Base-by-base conservation (phyloP, 2,113 vertebrate genomes). In the Paracanthobrama guichenoti region DNA sequence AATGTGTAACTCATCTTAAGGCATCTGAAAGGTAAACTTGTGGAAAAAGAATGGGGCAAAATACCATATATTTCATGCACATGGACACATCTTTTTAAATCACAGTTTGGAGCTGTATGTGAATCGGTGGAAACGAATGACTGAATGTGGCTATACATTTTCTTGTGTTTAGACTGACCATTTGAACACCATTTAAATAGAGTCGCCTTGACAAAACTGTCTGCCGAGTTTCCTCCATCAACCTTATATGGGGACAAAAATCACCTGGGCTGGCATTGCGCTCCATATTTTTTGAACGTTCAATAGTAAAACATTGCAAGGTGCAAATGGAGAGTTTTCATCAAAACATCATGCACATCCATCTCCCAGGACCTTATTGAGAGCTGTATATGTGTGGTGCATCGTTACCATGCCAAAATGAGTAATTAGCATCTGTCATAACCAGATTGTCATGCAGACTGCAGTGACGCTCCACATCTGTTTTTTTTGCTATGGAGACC, bases 401-500 rank as follows among this genome's bases (percentile, higher is more conserved):
- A 59, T n/a, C 11, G 13, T 20, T 77, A 35, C 20, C 10, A 57
- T 59, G 59, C 3, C 20, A 3, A 16, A 79, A 28, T 64, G 14
- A 46, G 76, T 60, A 55, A 18, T 60, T 11, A 78, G 55, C 7
- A 44, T 59, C 55, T n/a, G 26, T 64, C 55, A 79, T 64, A 79
- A 48, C 35, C 55, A 26, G 55, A 78, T 78, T 42, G 18, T 42
- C 20, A 42, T 10, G 48, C 73, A 57, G 28, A 55, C 53, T 14
- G 31, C 3, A 76, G 26, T 24, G 69, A 46, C 4, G 6, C 69
- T 46, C 2, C 22, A 46, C 22, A 44, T 78, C 11, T 4, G 55
- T 59, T 78, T 24, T 14, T 77, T 14, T 14, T 39, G 0, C 26
- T 5, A 55, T 42, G 20, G 35, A 71, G 22, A n/a, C 22, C 20